phyloP scores from a whole-genome alignment of 2,797 vertebrate genomes.

The Leucoraja ocellata region DNA sequence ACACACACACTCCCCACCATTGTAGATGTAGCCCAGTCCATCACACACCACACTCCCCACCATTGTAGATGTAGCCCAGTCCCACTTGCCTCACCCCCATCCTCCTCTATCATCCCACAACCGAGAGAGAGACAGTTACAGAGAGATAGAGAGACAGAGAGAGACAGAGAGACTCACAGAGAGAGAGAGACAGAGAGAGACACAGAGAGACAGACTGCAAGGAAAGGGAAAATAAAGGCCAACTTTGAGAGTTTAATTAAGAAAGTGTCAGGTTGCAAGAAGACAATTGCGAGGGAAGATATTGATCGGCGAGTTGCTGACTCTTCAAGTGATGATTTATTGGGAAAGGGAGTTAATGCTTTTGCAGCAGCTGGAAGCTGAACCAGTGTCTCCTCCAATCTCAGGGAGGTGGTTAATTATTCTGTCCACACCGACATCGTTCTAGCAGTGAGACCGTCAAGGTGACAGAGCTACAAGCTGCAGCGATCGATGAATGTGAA shows the following conservation, averaged over 20 bases:
- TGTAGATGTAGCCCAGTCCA: no score
- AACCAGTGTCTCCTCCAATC: slow-evolving; percentile 8
- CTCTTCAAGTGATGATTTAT: slow-evolving; percentile 51
- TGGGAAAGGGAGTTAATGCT: slow-evolving; percentile 53
- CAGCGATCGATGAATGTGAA: neutral
- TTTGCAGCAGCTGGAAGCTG: slow-evolving; percentile 47
- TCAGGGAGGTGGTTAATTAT: slow-evolving; percentile 1
- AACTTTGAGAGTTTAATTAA: slow-evolving; percentile 27
- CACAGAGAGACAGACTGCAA: neutral
- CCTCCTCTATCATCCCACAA: no score
- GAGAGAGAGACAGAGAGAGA: no score
- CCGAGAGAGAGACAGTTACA: no score
- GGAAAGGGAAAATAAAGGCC: neutral
- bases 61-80: no score
- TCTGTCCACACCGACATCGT: neutral
- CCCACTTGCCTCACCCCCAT: no score
- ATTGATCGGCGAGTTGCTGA: neutral
- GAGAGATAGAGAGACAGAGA: no score
- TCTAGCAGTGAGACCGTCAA: neutral
- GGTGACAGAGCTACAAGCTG: neutral
- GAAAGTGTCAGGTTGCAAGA: slow-evolving; percentile 24
- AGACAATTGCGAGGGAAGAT: neutral
- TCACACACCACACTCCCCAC: no score
- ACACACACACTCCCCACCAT: no score
- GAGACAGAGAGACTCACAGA: no score